Percentiles rank a stretch among this genome's conserved stretches.
Evolutionary conservation across 2,888 invertebrate species (phyloP).

Genomic region (Xylota sylvarum): DNA sequence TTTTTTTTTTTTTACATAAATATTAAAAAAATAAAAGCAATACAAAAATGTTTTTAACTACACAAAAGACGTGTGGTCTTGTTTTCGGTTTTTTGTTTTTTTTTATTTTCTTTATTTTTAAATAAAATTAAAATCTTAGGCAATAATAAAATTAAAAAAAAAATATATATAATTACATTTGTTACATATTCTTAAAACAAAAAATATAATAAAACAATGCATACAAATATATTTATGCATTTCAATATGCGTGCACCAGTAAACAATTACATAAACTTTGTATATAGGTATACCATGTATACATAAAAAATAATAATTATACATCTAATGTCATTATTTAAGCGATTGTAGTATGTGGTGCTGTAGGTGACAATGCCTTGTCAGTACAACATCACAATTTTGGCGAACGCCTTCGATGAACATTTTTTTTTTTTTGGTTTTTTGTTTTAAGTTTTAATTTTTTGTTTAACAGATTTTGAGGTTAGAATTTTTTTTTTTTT

Average conservation of each 20-base stretch:
- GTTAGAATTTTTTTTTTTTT: conserved; percentile 40
- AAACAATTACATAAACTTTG: conserved; percentile 47
- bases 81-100: no score
- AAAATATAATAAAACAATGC: conserved; percentile 2
- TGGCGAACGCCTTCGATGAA: conserved; percentile 74
- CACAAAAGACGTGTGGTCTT: conserved; percentile 5
- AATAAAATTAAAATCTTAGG: conserved; percentile 19
- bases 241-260: conserved; percentile 56
- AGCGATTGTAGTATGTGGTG: conserved; percentile 43
- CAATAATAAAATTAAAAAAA: conserved; percentile 20
- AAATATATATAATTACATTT: conserved; percentile 7
- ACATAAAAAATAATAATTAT: conserved; percentile 40
- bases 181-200: not conserved
- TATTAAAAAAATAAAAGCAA: conserved; percentile 26
- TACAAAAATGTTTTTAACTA: not conserved
- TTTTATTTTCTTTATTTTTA: conserved; percentile 28
- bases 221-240: conserved; percentile 8
- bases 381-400: conserved; percentile 60
- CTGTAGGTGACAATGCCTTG: conserved; percentile 10
- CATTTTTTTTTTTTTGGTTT: conserved; percentile 27
- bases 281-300: conserved; percentile 9
- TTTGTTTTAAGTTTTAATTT: conserved; percentile 12
- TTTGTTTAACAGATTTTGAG: conserved; percentile 38
- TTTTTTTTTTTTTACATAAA: conserved; percentile 10
- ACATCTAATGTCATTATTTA: conserved; percentile 66